phyloP scores from a whole-genome alignment of 2,113 vertebrate species.

The Bujurquina vittata region DNA sequence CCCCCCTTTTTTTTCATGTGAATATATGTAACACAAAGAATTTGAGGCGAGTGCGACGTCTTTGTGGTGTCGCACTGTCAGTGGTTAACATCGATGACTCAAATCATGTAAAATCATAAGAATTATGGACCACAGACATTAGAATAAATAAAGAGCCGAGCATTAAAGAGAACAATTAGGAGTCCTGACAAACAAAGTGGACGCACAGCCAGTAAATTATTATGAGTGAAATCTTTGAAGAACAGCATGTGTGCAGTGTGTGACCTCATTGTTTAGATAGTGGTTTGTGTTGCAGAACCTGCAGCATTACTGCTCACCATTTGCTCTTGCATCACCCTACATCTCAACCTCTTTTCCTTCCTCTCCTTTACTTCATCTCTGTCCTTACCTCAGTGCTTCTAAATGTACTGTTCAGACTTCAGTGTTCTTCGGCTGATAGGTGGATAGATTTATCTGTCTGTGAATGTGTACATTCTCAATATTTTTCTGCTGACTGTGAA shows the following conservation, averaged over 20 bases:
- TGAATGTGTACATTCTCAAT: background rate
- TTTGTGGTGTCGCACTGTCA: background rate
- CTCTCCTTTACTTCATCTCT: background rate
- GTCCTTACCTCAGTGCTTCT: slow-evolving; percentile 2
- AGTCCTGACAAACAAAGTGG: background rate
- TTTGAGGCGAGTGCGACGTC: background rate
- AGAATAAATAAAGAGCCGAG: background rate
- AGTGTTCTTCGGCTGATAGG: background rate
- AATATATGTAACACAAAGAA: background rate
- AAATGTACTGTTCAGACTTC: background rate
- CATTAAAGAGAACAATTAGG: background rate
- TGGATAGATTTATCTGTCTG: background rate
- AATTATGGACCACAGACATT: background rate
- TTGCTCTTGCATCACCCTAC: slow-evolving; percentile 65
- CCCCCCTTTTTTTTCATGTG: background rate
- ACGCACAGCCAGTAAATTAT: background rate
- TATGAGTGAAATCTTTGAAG: background rate
- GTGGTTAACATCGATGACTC: background rate
- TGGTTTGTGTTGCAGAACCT: slow-evolving; percentile 35
- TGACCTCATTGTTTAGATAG: slow-evolving; percentile 45
- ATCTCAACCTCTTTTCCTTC: background rate
- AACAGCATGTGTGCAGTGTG: background rate
- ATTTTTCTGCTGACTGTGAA: slow-evolving; percentile 1
- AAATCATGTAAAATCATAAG: slow-evolving; percentile 1
- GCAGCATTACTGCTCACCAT: slow-evolving; percentile 43